phyloP scores from a whole-genome alignment of 2,888 invertebrate species.

The Pollenia griseotomentosa region DNA sequence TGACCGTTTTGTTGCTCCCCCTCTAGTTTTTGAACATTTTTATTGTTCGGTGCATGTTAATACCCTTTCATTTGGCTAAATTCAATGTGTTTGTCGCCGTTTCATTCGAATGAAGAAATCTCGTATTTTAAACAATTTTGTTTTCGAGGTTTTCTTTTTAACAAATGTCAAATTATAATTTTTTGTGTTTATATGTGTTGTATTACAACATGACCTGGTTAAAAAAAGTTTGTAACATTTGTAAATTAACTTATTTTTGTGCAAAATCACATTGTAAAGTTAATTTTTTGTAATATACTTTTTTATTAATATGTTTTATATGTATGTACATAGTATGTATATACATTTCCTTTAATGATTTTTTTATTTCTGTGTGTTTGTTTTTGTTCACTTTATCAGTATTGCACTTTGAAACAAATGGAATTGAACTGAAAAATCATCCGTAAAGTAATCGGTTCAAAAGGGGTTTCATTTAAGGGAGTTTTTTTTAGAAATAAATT shows the following conservation, averaged over 20 bases:
- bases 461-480: slow-evolving; percentile 19
- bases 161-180: too few relatives aligned
- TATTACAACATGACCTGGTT: too few relatives aligned
- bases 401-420: slow-evolving; percentile 14
- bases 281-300: too few relatives aligned
- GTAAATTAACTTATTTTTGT: too few relatives aligned
- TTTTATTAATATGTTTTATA: too few relatives aligned
- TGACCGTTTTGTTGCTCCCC: slow-evolving; percentile 18
- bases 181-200: too few relatives aligned
- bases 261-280: too few relatives aligned
- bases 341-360: background rate
- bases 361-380: background rate
- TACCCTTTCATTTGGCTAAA: background rate
- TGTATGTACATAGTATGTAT: too few relatives aligned
- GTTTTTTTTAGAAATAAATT: background rate
- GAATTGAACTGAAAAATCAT: slow-evolving; percentile 23
- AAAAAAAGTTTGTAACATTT: too few relatives aligned
- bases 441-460: slow-evolving; percentile 13
- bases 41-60: background rate
- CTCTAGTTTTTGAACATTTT: background rate
- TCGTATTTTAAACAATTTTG: slow-evolving; percentile 25
- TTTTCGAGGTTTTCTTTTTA: background rate
- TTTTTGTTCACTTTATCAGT: background rate
- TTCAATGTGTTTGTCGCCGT: background rate
- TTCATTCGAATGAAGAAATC: slow-evolving; percentile 36